Evolutionary conservation across 2,888 invertebrate genomes (phyloP), one percentile per base, ranked within the genome.

Genomic region (Ceriagrion tenellum): DNA sequence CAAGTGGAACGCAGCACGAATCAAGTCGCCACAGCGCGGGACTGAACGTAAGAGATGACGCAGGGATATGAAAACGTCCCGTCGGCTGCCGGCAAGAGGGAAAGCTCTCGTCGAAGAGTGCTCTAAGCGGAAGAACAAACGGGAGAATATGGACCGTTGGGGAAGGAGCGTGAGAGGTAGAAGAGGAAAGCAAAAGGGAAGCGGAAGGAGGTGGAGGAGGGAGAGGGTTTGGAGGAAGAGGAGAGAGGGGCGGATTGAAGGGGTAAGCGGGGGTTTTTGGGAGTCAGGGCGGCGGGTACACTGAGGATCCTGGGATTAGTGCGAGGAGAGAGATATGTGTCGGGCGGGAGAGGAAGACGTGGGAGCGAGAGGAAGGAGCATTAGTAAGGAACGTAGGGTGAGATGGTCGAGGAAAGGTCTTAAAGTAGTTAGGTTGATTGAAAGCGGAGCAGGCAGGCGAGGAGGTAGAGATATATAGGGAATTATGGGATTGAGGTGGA

Each of bases 321-420:
- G 40, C 4, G 40, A 88, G 88, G 88, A n/a, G 69, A 69, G 69
- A n/a, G 12, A 69, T 47, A 47, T 47, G 47, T 8, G 47, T 47
- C 47, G 47, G 47, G 47, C 4, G 69, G 10, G 69, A 4, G 12
- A 69, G 18, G 91, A 55, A n/a, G 91, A 35, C 8, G 8, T 26
- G 26, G 47, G 47, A 10, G 8, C 8, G 26, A 8, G 47, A 10
- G 26, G 69, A 4, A 81, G 35, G 35, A 35, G 81, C 81, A 81
- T 35, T 81, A 81, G 69, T 13, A 30, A 35, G 16, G n/a, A 81
- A 35, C 81, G 81, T 16, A 35, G 81, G 81, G 35, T 35, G 81
- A 81, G 81, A 30, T 81, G 30, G 81, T 35, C 81, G 81, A 81
- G 81, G 81, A 81, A 81, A 81, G 81, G 81, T 81, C 30, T 81